phyloP scores from a whole-genome alignment of 2,797 vertebrate genomes.

The Tragopan temminckii region DNA sequence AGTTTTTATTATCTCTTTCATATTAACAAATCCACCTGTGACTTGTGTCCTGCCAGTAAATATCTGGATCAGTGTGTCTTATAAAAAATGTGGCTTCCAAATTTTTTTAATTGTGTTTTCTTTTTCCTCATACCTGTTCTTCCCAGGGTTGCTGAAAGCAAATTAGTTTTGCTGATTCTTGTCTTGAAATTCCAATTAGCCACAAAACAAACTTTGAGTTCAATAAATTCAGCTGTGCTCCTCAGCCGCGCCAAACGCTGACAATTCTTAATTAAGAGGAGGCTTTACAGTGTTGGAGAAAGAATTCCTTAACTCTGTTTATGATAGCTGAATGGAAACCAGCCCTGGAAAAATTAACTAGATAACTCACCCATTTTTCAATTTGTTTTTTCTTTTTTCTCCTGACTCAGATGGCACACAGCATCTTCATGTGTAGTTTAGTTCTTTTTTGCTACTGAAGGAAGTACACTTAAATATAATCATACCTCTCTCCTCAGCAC shows the following conservation, averaged over 20 bases:
- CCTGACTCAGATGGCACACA: not conserved
- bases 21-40: not conserved
- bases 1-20: not conserved
- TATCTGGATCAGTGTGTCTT: not conserved
- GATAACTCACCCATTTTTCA: not conserved
- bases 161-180: not conserved
- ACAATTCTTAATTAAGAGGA: not conserved
- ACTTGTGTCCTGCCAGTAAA: not conserved
- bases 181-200: not conserved
- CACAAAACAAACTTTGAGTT: not conserved
- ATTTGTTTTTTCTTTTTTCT: not conserved
- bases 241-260: not conserved
- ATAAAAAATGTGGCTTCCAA: not conserved
- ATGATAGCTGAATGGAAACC: not conserved
- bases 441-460: not conserved
- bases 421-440: constrained; percentile 9
- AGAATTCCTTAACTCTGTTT: not conserved
- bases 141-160: not conserved
- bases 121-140: not conserved
- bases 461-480: constrained; percentile 44
- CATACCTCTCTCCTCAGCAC: not conserved
- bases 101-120: not conserved
- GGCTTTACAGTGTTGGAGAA: not conserved
- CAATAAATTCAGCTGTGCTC: not conserved
- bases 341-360: not conserved